A percentile compares a stretch with the other conserved stretches of the same genome.
These are phyloP conservation scores for Lycopodina hypogea DNA, from an alignment of 37 sponge, comb jelly and placozoan species.

Conservation along the genomic window DNA sequence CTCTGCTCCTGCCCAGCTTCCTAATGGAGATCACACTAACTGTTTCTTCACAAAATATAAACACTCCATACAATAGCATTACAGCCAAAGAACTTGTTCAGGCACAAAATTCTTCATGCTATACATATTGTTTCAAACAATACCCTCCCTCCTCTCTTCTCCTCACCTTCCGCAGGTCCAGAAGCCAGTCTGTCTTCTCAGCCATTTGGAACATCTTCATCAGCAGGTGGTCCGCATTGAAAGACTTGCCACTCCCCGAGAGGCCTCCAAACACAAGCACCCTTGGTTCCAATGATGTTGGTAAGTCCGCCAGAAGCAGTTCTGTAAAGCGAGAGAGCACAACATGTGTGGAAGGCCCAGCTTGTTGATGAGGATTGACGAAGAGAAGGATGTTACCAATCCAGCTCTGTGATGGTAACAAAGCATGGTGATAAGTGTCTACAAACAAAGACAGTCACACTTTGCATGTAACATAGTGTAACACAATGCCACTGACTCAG, in stretches of 20 bases:
- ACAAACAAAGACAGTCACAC: too few relatives aligned
- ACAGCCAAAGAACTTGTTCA: too few relatives aligned
- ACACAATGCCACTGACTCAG: too few relatives aligned
- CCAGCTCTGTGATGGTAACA: slow-evolving; percentile 54
- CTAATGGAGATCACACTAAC: too few relatives aligned
- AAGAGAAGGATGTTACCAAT: slow-evolving; percentile 68
- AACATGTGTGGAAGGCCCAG: slow-evolving; percentile 13
- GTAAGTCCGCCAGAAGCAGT: slow-evolving; percentile 3
- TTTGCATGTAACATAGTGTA: too few relatives aligned
- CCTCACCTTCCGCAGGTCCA: slow-evolving; percentile 50
- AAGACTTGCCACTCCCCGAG: slow-evolving; percentile 83
- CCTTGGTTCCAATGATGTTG: slow-evolving; percentile 7
- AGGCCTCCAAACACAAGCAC: slow-evolving; percentile 65
- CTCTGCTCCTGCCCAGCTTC: too few relatives aligned
- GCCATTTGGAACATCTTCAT: slow-evolving; percentile 53
- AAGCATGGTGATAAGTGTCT: too few relatives aligned
- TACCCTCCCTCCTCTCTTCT: too few relatives aligned
- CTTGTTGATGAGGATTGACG: slow-evolving; percentile 46
- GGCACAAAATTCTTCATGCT: too few relatives aligned
- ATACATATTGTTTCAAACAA: too few relatives aligned
- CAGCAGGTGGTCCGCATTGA: slow-evolving; percentile 63
- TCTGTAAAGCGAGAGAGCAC: slow-evolving; percentile 30
- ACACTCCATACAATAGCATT: too few relatives aligned
- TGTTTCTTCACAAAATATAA: too few relatives aligned
- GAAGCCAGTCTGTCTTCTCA: slow-evolving; percentile 45